Evolutionary conservation across 2,113 vertebrate species (phyloP).

Genomic region (Centropus unirufus): DNA sequence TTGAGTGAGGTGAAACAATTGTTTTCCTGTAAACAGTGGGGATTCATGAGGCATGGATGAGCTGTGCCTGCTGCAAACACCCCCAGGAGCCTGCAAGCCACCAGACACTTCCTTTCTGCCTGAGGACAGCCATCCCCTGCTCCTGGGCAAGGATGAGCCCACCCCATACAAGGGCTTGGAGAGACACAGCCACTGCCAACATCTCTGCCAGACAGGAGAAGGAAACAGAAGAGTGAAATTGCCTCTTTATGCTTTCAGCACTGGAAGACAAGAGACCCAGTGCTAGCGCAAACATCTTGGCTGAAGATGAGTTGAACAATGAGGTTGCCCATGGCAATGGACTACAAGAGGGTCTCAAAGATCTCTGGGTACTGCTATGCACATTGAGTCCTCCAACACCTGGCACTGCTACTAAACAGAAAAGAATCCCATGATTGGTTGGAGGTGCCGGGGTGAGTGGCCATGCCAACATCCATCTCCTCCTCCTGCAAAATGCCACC

Average conservation of each 20-base stretch:
- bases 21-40: accelerated
- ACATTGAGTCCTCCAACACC: neutral
- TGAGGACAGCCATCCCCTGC: neutral
- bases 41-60: accelerated
- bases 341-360: neutral
- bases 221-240: neutral
- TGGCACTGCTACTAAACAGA: neutral
- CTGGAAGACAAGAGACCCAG: accelerated
- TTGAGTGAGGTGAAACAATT: neutral
- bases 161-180: accelerated
- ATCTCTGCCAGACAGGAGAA: neutral
- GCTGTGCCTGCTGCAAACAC: neutral
- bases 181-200: neutral
- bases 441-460: neutral
- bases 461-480: neutral
- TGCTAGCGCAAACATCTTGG: neutral
- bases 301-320: accelerated
- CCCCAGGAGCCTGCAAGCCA: neutral
- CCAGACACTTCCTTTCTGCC: neutral
- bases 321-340: neutral
- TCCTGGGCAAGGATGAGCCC: neutral
- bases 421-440: accelerated
- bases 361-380: neutral
- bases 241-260: neutral
- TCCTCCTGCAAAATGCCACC: neutral